Conservation (phyloP, 2,888 invertebrate genomes). For the Drosophila kuntzei region DNA sequence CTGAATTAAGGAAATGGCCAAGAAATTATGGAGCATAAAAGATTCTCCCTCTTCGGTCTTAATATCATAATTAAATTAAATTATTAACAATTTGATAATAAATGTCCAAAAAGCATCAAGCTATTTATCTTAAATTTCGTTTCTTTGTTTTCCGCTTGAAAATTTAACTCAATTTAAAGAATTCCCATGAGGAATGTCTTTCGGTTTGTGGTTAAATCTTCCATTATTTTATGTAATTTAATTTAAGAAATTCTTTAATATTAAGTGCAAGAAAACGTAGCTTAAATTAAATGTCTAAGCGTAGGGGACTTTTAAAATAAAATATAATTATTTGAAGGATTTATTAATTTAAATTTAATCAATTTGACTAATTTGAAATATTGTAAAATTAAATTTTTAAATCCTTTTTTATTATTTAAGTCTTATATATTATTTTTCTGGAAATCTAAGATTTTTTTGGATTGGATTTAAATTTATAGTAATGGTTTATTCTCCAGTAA, state of each 20-base stretch:
- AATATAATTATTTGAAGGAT: too few species aligned
- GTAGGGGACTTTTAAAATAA: too few species aligned
- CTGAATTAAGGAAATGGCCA: slow-evolving; percentile 11
- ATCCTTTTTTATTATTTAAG: too few species aligned
- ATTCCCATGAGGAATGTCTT: background rate
- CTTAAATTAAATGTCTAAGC: too few species aligned
- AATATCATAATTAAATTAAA: slow-evolving; percentile 10
- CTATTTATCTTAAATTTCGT: background rate
- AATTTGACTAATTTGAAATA: too few species aligned
- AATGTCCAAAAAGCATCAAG: background rate
- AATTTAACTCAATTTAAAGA: background rate
- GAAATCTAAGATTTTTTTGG: too few species aligned
- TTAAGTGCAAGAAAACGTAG: too few species aligned
- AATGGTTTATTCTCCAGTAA: too few species aligned
- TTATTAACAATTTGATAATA: background rate
- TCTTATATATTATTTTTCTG: too few species aligned
- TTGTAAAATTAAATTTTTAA: too few species aligned
- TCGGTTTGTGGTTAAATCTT: background rate
- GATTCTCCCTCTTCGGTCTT: background rate
- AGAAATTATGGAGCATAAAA: background rate
- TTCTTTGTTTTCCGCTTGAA: background rate
- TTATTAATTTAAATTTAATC: too few species aligned
- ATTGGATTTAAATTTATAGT: too few species aligned
- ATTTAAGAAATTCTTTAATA: background rate
- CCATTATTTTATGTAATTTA: background rate